Evolutionary conservation across 2,113 vertebrate species (phyloP), one percentile per base, ranked within the genome.

Genomic region (Mesitornis unicolor): DNA sequence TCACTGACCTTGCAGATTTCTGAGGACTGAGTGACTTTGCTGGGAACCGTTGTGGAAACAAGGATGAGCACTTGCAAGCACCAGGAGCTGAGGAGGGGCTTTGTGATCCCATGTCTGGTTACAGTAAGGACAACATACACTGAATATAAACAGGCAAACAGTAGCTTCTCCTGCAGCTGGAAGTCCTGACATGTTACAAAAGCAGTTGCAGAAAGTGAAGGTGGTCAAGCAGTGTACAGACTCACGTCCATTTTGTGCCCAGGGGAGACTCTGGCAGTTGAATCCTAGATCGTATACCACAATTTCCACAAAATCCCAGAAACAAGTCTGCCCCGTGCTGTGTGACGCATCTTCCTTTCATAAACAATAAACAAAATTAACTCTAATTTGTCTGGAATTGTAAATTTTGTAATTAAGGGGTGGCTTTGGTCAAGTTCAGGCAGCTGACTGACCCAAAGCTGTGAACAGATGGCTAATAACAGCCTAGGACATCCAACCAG

Each of bases 381-480:
- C 67, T 92, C 63, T 67, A 71, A 84, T 83, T 50, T 81, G 38
- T 8, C 57, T 89, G 36, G 35, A 63, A 91, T 83, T 78, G 29
- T 74, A 84, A 63, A 88, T 84, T 90, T 74, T 53, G 29, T 67
- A 84, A 96, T 75, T 64, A 91, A 77, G 54, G 63, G 71, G 67
- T 89, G 57, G 48, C 77, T 97, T 77, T 76, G 93, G 93, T 92
- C 87, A 95, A 92, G 78, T 89, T 82, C 83, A 91, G 82, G 70
- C 89, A 94, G 87, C 84, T 95, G 94, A 97, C 94, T 93, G 54
- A 4, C 56, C 70, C 78, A 81, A 83, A 96, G 83, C 78, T 94
- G 87, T 4, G 35, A 96, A 95, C 95, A 97, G 95, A 96, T 97
- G 90, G 86, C 92, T 97, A 97, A 93, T 95, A 96, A 96, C 87